These are phyloP conservation scores for Pseudoips prasinana DNA, from an alignment of 2,888 invertebrate genomes.

Conservation along the genomic window DNA sequence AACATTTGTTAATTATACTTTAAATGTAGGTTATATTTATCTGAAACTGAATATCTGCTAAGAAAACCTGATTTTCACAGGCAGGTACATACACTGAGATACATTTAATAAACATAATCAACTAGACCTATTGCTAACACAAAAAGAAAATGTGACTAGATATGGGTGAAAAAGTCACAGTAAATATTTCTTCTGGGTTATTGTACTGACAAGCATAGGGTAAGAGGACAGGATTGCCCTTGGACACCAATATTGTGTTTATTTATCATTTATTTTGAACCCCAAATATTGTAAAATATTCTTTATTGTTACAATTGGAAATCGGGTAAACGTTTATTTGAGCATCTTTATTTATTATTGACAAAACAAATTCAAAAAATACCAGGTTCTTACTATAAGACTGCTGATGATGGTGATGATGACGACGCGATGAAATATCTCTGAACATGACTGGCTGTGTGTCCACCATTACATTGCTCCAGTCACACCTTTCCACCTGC, in stretches of 20 bases:
- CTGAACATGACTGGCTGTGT: too few relatives aligned
- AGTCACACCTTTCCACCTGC: neutral
- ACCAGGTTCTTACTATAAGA: constrained; percentile 78
- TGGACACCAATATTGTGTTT: constrained; percentile 37
- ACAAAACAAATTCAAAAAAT: constrained; percentile 75
- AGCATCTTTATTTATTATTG: constrained; percentile 62
- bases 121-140: too few relatives aligned
- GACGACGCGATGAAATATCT: constrained; percentile 3
- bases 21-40: too few relatives aligned
- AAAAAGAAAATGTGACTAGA: too few relatives aligned
- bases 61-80: too few relatives aligned
- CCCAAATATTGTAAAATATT: constrained; percentile 37
- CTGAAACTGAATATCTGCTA: too few relatives aligned
- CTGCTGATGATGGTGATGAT: constrained; percentile 41
- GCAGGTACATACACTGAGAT: too few relatives aligned
- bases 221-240: constrained; percentile 46
- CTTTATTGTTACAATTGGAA: constrained; percentile 40
- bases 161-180: too few relatives aligned
- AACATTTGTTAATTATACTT: too few relatives aligned
- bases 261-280: constrained; percentile 29
- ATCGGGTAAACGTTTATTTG: constrained; percentile 52
- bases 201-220: constrained; percentile 37
- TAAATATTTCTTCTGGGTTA: constrained; percentile 3
- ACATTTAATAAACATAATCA: too few relatives aligned
- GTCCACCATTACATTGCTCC: neutral